Percentiles rank a stretch among this genome's conserved stretches.
These are phyloP conservation scores for Nettapus auritus DNA, from an alignment of 2,113 vertebrate genomes.

Conservation along the genomic window DNA sequence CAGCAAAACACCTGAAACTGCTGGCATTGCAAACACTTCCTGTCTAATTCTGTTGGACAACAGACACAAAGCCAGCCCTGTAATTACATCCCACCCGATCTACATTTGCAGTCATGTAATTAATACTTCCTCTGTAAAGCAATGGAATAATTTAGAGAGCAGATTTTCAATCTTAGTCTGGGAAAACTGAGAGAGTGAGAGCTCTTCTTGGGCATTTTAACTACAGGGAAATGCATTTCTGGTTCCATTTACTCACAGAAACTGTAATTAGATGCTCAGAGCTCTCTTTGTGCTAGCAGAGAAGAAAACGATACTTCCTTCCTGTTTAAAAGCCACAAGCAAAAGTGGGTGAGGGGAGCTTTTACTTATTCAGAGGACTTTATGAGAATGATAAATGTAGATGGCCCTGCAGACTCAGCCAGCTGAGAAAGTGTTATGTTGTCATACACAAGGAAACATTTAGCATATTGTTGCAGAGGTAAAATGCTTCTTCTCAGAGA, in stretches of 20 bases:
- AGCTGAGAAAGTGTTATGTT: slow-evolving; percentile 33
- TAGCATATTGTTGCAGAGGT: slow-evolving; percentile 35
- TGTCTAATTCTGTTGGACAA: slow-evolving; percentile 83
- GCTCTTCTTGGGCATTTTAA: slow-evolving; percentile 73
- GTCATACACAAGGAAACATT: slow-evolving; percentile 60
- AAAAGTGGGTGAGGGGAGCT: slow-evolving; percentile 14
- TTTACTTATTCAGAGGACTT: slow-evolving; percentile 73
- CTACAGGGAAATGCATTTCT: slow-evolving; percentile 74
- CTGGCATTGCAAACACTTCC: slow-evolving; percentile 78
- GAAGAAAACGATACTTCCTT: slow-evolving; percentile 85
- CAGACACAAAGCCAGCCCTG: slow-evolving; percentile 83
- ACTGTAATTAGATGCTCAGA: slow-evolving; percentile 83
- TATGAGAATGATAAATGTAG: slow-evolving; percentile 78
- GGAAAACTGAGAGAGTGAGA: slow-evolving; percentile 62
- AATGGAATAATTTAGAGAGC: slow-evolving; percentile 81
- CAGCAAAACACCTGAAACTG: slow-evolving; percentile 81
- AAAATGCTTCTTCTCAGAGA: slow-evolving; percentile 53
- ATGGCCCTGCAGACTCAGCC: slow-evolving; percentile 59
- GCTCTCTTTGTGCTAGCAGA: slow-evolving; percentile 77
- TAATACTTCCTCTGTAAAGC: slow-evolving; percentile 85
- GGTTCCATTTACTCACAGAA: slow-evolving; percentile 78
- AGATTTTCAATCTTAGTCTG: slow-evolving; percentile 74
- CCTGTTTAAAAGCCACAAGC: slow-evolving; percentile 73
- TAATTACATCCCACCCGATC: slow-evolving; percentile 84
- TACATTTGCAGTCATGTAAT: slow-evolving; percentile 82